Evolutionary conservation across 2,888 invertebrate species (phyloP), one percentile per base, ranked within the genome.

Genomic region (Dromius quadrimaculatus): DNA sequence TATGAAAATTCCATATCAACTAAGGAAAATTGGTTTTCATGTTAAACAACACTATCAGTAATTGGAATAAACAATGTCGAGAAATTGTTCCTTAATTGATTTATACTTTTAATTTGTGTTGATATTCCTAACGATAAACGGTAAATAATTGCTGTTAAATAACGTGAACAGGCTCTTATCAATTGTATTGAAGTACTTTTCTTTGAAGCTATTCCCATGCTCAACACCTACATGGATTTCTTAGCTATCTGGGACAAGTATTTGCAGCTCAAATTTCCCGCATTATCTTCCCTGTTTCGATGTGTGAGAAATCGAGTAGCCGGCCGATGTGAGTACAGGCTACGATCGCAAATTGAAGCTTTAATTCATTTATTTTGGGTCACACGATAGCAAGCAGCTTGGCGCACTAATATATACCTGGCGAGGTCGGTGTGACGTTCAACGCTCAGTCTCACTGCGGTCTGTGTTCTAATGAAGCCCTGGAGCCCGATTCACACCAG

Each of bases 331-430:
- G 47, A 47, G 47, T 47, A 22, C n/a, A 47, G 20, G 22, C 47
- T 23, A 23, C 22, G 47, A 47, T 47, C 47, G 50, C 50, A 50
- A 50, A 50, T 50, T 50, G 50, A 50, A 50, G 50, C 28, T 54
- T n/a, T 54, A 54, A 54, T 54, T 54, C 50, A 54, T 54, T 54
- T 54, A 54, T 54, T 54, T 54, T 54, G 50, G 50, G 50, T 54
- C 50, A 54, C 50, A 54, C 50, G 50, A 54, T 54, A 28, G 23
- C 50, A 28, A 47, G 20, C 22, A 47, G 47, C 47, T 22, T 47
- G 47, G 47, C 22, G 47, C 47, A 47, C 47, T 47, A 28, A 28
- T 54, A 28, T 23, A 17, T 47, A 47, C 47, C 47, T 47, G 47
- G 23, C 22, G 6, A 20, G 47, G 22, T 11, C 6, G 50, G 50